A percentile compares a stretch with the other conserved stretches of the same genome.
These are phyloP conservation scores for Xiphophorus hellerii DNA, from an alignment of 2,113 vertebrate genomes.

Conservation along the genomic window DNA sequence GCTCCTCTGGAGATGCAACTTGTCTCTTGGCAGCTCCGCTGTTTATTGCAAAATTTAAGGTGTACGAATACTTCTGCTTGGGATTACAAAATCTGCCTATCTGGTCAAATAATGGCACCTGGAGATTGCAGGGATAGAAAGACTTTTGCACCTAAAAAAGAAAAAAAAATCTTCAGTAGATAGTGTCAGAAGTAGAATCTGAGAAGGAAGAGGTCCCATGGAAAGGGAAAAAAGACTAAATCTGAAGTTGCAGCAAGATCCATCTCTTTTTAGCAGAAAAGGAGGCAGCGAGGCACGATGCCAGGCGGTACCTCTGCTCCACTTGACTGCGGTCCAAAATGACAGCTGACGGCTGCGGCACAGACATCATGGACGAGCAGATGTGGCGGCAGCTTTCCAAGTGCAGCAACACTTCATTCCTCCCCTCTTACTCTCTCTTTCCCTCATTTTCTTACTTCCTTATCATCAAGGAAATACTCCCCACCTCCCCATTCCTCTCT, in stretches of 20 bases:
- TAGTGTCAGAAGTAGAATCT: constrained; percentile 15
- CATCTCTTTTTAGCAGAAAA: constrained; percentile 55
- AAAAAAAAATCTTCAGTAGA: background rate
- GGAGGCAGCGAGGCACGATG: constrained; percentile 63
- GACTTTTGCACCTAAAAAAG: background rate
- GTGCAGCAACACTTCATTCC: constrained; percentile 69
- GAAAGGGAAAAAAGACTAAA: constrained; percentile 3
- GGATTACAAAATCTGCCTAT: no score
- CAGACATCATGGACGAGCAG: constrained; percentile 81
- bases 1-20: background rate
- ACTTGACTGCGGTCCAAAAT: constrained; percentile 83
- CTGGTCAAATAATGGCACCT: no score
- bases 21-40: background rate
- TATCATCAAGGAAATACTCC: constrained; percentile 16
- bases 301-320: constrained; percentile 76
- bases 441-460: constrained; percentile 10
- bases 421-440: constrained; percentile 50
- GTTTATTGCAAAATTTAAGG: background rate
- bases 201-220: background rate
- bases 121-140: background rate
- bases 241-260: constrained; percentile 44
- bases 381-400: constrained; percentile 84
- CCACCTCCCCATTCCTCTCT: constrained; percentile 20
- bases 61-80: background rate
- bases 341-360: constrained; percentile 81